A percentile compares a stretch with the other conserved stretches of the same genome.
phyloP scores from a whole-genome alignment of 2,113 vertebrate genomes.

The Cyprinodon tularosa region DNA sequence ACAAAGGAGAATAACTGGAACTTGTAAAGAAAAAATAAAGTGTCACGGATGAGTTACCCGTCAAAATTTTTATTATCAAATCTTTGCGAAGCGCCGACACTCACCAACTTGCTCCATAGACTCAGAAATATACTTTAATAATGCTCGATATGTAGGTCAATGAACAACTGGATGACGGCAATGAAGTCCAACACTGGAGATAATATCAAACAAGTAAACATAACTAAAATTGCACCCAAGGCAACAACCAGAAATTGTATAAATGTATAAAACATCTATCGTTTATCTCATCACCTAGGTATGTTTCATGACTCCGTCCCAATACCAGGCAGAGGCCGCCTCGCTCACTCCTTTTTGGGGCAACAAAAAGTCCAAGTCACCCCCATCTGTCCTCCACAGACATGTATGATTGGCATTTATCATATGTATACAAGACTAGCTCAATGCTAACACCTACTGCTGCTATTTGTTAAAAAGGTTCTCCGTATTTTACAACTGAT shows the following conservation, averaged over 20 bases:
- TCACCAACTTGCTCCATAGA: slow-evolving; percentile 46
- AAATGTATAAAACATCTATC: slow-evolving; percentile 58
- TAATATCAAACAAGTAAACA: slow-evolving; percentile 75
- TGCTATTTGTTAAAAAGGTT: slow-evolving; percentile 53
- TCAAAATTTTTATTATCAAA: slow-evolving; percentile 70
- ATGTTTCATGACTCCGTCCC: slow-evolving; percentile 21
- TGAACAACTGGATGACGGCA: slow-evolving; percentile 64
- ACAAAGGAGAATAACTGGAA: slow-evolving; percentile 16
- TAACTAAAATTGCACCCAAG: slow-evolving; percentile 74
- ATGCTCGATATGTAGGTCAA: slow-evolving; percentile 76
- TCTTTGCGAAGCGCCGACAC: slow-evolving; percentile 46
- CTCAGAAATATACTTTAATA: slow-evolving; percentile 43
- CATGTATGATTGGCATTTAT: slow-evolving; percentile 63
- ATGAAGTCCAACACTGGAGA: slow-evolving; percentile 78
- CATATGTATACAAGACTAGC: slow-evolving; percentile 61
- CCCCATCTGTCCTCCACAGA: slow-evolving; percentile 17
- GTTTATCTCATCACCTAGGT: slow-evolving; percentile 55
- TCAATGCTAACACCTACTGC: slow-evolving; percentile 61
- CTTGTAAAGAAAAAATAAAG: slow-evolving; percentile 33
- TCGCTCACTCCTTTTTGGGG: slow-evolving; percentile 7
- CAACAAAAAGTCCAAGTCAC: background rate
- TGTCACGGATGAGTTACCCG: slow-evolving; percentile 50
- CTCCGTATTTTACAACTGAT: slow-evolving; percentile 49
- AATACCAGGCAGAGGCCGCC: background rate
- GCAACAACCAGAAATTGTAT: slow-evolving; percentile 72